Conservation (phyloP, 2,888 invertebrate species). For the Drosophila anomelani region DNA sequence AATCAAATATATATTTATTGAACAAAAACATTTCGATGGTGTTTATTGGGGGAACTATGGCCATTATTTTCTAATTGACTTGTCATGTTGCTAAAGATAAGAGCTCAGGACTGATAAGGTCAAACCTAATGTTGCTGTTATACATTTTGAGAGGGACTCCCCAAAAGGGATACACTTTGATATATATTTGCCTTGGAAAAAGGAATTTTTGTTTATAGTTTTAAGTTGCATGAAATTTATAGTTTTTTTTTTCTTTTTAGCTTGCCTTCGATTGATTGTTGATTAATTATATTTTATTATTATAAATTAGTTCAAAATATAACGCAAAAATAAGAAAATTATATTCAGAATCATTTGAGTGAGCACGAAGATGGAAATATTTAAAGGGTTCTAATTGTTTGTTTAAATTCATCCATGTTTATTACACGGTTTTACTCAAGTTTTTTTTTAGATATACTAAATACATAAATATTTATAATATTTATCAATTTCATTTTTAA, state of each 20-base stretch:
- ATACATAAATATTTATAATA: background rate
- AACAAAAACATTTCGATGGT: background rate
- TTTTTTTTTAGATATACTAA: too few relatives aligned
- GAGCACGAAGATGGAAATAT: background rate
- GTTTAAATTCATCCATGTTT: background rate
- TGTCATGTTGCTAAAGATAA: conserved; percentile 5
- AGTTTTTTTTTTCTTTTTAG: background rate
- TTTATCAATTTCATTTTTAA: background rate
- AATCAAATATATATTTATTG: conserved; percentile 16
- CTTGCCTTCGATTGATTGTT: background rate
- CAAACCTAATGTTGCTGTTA: background rate
- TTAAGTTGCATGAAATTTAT: too few relatives aligned
- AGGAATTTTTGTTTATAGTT: too few relatives aligned
- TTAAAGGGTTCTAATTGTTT: background rate
- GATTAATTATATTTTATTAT: too few relatives aligned
- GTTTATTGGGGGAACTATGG: conserved; percentile 3
- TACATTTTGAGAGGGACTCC: background rate
- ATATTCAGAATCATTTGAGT: background rate
- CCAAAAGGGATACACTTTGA: background rate
- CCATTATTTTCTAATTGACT: conserved; percentile 13
- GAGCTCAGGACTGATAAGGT: background rate
- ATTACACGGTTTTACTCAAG: background rate
- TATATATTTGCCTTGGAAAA: background rate
- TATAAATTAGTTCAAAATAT: background rate
- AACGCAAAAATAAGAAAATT: background rate